These are phyloP conservation scores for Schizopygopsis malacanthus DNA, from an alignment of 2,797 vertebrate genomes.

Conservation along the genomic window DNA sequence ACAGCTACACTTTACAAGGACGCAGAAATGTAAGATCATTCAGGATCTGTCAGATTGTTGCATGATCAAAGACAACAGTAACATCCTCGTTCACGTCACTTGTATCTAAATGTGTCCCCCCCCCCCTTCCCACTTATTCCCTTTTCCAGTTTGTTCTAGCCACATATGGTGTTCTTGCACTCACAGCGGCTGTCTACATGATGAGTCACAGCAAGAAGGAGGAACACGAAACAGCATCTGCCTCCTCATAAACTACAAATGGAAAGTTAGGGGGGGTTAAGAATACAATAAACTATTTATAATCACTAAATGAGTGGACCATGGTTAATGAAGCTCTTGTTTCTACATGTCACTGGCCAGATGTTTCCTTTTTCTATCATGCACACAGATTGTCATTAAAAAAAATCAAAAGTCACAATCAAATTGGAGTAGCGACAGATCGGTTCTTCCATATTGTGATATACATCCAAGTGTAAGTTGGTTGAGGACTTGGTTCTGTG, in stretches of 20 bases:
- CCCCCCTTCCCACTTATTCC: background rate
- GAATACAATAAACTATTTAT: conserved; percentile 29
- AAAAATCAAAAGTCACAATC: background rate
- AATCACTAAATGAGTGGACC: background rate
- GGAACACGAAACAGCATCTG: conserved; percentile 52
- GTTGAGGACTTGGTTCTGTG: background rate
- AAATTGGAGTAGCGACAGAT: background rate
- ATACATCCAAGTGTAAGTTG: background rate
- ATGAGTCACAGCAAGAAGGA: conserved; percentile 60
- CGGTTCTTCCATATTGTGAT: background rate
- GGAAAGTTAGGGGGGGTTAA: conserved; percentile 10
- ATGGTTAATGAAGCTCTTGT: background rate
- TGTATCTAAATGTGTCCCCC: conserved; percentile 5
- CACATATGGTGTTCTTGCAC: conserved; percentile 66
- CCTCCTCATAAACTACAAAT: conserved; percentile 47
- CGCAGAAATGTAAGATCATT: conserved; percentile 67
- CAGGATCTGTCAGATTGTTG: background rate
- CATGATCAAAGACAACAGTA: conserved; percentile 9
- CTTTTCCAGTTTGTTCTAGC: conserved; percentile 70
- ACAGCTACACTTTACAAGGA: conserved; percentile 72
- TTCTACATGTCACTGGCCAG: background rate
- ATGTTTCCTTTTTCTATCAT: background rate
- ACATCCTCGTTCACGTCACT: too few species aligned
- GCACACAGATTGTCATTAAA: background rate
- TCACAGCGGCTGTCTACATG: conserved; percentile 61